Evolutionary conservation across 2,888 invertebrate species (phyloP), one percentile per base, ranked within the genome.

Genomic region (Eulithis prunata): DNA sequence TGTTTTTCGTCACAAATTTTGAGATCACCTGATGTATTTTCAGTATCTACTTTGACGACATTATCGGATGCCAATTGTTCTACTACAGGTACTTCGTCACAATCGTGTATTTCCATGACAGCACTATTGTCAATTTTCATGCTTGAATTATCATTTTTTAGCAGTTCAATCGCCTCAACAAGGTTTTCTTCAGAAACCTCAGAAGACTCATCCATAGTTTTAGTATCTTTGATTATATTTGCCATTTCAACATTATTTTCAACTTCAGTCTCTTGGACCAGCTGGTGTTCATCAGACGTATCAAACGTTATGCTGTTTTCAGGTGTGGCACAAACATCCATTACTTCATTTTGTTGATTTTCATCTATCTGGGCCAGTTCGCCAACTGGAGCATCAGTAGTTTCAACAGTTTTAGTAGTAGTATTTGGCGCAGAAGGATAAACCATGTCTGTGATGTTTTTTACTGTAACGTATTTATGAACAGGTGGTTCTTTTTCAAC

Each of bases 51-150:
- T 53, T 57, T 59, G 55, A 8, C 21, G 11, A 62, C 47, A 21
- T 28, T 13, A 14, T 32, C 28, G 8, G 3, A 32, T 46, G 10
- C 10, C 6, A 7, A 38, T 63, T 45, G 57, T 41, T 57, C 13
- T 47, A 38, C n/a, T 36, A 13, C 5, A 46, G 49, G 49, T 32
- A 11, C 41, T 51, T 60, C 56, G 57, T 70, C 66, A 53, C 62
- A 36, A 52, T 71, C 68, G 53, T 72, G 68, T 13, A 67, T 14
- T 65, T 72, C 71, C 67, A 69, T 69, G 14, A 57, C 38, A 57
- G 36, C 46, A 49, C 55, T 45, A 28, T 53, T 32, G 32, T 28
- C 36, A n/a, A 62, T 53, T 32, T 59, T 68, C 6, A 45, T 49
- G 49, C 11, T 21, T 3, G 4, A 14, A 49, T 21, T 21, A 49